Conservation (phyloP, 2,888 invertebrate species). For the Sesamia inferens region DNA sequence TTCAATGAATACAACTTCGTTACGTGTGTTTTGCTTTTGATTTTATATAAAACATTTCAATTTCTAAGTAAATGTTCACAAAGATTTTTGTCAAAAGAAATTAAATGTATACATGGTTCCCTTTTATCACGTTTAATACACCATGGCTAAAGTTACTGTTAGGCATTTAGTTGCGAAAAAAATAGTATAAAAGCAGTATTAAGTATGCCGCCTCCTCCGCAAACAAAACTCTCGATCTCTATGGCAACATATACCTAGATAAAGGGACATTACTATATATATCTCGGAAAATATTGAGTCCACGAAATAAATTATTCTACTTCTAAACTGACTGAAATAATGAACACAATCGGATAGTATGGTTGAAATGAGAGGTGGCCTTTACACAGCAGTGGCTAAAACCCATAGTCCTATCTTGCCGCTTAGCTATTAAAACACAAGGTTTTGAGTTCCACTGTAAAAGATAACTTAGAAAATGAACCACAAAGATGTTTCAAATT, state of each 20-base stretch:
- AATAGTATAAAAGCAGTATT: neutral
- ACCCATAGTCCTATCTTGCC: too few relatives aligned
- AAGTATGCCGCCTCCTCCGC: neutral
- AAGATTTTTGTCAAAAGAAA: neutral
- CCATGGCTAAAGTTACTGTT: neutral
- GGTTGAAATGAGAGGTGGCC: neutral
- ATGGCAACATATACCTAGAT: neutral
- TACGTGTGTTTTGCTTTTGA: slow-evolving; percentile 3
- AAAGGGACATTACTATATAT: neutral
- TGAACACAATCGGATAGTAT: neutral
- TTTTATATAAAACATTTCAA: slow-evolving; percentile 8
- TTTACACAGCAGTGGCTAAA: neutral
- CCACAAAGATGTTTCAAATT: neutral
- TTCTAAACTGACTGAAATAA: neutral
- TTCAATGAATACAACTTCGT: slow-evolving; percentile 22
- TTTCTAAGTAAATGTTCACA: slow-evolving; percentile 2
- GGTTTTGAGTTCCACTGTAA: neutral
- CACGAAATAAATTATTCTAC: neutral
- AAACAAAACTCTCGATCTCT: neutral
- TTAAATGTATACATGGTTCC: too few relatives aligned
- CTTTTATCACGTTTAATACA: neutral
- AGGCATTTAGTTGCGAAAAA: neutral
- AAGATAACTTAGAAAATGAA: neutral
- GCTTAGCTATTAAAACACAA: neutral
- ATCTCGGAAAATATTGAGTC: neutral